Conservation (phyloP, 2,797 vertebrate species). For the Hemitrygon akajei region DNA sequence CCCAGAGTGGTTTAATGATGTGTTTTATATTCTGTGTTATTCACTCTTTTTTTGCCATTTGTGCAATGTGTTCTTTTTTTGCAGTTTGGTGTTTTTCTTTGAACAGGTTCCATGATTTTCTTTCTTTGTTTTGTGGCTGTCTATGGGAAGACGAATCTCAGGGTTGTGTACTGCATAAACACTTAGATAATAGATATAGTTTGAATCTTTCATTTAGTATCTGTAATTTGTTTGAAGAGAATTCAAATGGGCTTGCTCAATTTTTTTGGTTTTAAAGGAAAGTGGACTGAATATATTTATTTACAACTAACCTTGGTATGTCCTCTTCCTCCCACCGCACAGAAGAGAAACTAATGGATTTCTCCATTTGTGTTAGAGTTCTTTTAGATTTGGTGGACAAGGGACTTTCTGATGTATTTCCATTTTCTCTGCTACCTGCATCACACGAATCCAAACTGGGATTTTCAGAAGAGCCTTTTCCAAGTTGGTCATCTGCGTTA, state of each 20-base stretch:
- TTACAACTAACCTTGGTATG: constrained; percentile 74
- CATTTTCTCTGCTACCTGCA: constrained; percentile 39
- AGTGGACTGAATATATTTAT: background rate
- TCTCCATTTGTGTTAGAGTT: constrained; percentile 57
- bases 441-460: background rate
- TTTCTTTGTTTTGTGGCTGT: too few species aligned
- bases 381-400: constrained; percentile 51
- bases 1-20: too few species aligned
- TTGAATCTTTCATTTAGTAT: background rate
- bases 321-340: constrained; percentile 76
- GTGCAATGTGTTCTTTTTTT: too few species aligned
- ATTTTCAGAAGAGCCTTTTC: background rate
- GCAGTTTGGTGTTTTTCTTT: too few species aligned
- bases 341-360: constrained; percentile 58
- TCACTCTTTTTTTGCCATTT: too few species aligned
- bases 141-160: too few species aligned
- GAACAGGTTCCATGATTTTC: too few species aligned
- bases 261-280: background rate
- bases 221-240: too few species aligned
- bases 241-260: background rate
- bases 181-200: too few species aligned
- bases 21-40: too few species aligned
- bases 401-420: constrained; percentile 51
- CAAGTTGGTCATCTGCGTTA: background rate
- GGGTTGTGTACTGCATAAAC: too few species aligned